Evolutionary conservation across 1,140 invertebrate species (phyloP), one percentile per base, ranked within the genome.

Genomic region (Zaprionus tsacasi): DNA sequence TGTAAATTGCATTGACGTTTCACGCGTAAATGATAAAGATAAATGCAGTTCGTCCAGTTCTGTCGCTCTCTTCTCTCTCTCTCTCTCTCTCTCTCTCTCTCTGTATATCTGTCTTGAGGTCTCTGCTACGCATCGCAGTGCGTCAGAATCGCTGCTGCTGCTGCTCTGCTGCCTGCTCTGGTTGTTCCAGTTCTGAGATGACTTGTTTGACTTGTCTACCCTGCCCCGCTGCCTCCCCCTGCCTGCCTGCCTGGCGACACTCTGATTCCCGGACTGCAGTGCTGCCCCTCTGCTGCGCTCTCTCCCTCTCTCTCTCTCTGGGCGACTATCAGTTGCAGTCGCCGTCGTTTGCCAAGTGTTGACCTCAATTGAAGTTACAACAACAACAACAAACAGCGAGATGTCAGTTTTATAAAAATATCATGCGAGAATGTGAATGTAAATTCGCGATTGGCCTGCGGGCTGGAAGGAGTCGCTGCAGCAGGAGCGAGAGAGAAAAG

Each of bases 181-280:
- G 76, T 82, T 79, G 82, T 87, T 87, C 82, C 82, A 86, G 82
- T 86, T 86, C 82, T 82, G 52, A 78, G 79, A 72, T 67, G 82
- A 87, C 82, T 82, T 75, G 82, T 81, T 83, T 70, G 68, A 83
- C 76, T 86, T 87, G 83, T 87, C 82, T 76, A 65, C 87, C 76
- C 79, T 82, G 79, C 79, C 79, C 79, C 79, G 33, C 30, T 58
- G 25, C 43, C 57, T 60, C 64, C 33, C 33, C 2, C 33, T 35
- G 4, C 10, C 7, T 33, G 60, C 45, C 21, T 21, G 27, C 6
- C 27, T 30, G 27, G 6, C 27, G 27, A 30, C 27, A 30, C 27
- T 30, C 27, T 2, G 27, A 30, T 30, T 30, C 27, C 27, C 27
- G 27, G 27, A 30, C 27, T 30, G 27, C 6, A 30, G 27, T 30